Percentiles rank a stretch among this genome's conserved stretches.
Evolutionary conservation across 2,888 invertebrate genomes (phyloP).

Genomic region (Aromia moschata): DNA sequence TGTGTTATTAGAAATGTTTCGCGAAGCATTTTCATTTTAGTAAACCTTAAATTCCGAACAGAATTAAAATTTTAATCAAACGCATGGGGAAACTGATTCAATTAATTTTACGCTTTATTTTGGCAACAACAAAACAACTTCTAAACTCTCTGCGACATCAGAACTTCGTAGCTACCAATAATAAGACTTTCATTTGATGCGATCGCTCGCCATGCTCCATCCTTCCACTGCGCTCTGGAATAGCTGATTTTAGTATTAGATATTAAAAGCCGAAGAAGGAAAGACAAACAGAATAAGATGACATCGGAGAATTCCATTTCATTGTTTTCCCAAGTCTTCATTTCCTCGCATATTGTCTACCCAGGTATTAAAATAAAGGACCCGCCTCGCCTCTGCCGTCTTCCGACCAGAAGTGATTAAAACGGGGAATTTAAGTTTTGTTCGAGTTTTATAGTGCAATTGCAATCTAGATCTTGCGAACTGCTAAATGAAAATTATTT

Average conservation of each 20-base stretch:
- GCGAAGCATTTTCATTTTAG: too few relatives aligned
- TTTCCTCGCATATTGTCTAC: slow-evolving; percentile 44
- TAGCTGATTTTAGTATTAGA: slow-evolving; percentile 39
- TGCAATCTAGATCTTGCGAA: slow-evolving; percentile 32
- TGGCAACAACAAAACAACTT: too few relatives aligned
- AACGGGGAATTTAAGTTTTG: slow-evolving; percentile 38
- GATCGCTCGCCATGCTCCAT: neutral
- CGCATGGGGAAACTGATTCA: too few relatives aligned
- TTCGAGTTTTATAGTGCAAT: slow-evolving; percentile 36
- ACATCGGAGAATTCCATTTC: slow-evolving; percentile 44
- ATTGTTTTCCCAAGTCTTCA: slow-evolving; percentile 44
- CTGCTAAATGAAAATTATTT: slow-evolving; percentile 27
- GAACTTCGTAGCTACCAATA: too few relatives aligned
- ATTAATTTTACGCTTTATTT: too few relatives aligned
- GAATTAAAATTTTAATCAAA: too few relatives aligned
- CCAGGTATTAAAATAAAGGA: slow-evolving; percentile 41
- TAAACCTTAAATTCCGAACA: too few relatives aligned
- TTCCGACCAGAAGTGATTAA: slow-evolving; percentile 41
- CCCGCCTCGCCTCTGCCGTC: slow-evolving; percentile 29
- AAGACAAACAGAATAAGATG: slow-evolving; percentile 45
- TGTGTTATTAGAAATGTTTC: too few relatives aligned
- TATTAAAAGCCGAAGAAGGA: slow-evolving; percentile 44
- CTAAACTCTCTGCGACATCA: too few relatives aligned
- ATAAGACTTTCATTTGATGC: neutral
- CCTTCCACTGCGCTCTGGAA: slow-evolving; percentile 1